Percentiles rank a stretch among this genome's conserved stretches.
Conservation (phyloP, 2,113 vertebrate genomes). For the Aplodontia rufa region DNA sequence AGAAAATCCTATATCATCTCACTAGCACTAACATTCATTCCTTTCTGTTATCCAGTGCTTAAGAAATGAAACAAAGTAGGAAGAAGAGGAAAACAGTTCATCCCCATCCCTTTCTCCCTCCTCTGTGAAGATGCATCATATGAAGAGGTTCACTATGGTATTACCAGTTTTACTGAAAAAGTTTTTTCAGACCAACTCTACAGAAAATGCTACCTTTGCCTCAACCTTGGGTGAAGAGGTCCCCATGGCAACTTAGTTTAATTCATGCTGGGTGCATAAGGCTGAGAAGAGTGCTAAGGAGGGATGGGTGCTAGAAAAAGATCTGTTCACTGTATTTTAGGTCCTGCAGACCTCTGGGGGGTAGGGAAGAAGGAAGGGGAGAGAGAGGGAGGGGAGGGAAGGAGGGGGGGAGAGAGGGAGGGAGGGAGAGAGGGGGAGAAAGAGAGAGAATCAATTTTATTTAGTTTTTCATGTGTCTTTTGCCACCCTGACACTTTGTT, state of each 20-base stretch:
- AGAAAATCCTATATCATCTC: neutral
- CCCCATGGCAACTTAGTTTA: neutral
- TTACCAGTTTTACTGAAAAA: neutral
- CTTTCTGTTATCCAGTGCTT: neutral
- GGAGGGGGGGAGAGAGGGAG: no score
- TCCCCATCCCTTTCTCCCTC: rapidly evolving
- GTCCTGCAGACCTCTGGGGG: no score
- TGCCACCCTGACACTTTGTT: no score
- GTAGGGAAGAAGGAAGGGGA: no score
- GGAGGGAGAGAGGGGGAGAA: no score
- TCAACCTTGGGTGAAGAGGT: neutral
- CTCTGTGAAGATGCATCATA: rapidly evolving
- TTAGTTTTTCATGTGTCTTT: no score
- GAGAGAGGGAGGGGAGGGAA: no score
- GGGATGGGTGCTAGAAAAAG: neutral
- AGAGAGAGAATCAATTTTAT: no score
- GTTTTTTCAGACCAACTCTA: neutral
- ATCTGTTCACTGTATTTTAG: neutral
- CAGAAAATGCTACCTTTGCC: neutral
- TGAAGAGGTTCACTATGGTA: rapidly evolving
- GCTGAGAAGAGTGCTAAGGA: no score
- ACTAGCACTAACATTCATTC: neutral
- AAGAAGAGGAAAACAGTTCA: neutral
- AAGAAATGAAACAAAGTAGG: neutral
- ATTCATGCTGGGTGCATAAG: neutral